Percentiles rank a stretch among this genome's conserved stretches.
Conservation (phyloP, 2,113 vertebrate species). For the Paraplagusia blochii region DNA sequence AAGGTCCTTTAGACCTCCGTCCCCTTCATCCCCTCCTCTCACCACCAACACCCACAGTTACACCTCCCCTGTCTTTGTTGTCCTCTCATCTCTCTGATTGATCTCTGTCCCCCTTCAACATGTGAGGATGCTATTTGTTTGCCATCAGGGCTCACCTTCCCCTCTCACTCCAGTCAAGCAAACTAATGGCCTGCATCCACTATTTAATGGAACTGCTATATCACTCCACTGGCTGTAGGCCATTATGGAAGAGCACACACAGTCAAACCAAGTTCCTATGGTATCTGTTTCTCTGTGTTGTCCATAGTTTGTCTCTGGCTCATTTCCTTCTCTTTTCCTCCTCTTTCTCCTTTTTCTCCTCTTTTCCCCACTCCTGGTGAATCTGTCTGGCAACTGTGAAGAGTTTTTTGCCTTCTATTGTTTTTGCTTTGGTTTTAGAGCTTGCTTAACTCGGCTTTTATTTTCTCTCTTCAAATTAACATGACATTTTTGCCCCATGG, state of each 20-base stretch:
- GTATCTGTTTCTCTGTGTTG: constrained; percentile 44
- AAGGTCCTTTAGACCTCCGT: constrained; percentile 38
- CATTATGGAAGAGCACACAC: constrained; percentile 56
- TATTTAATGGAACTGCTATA: constrained; percentile 68
- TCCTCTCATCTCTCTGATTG: constrained; percentile 58
- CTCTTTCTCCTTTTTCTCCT: too few relatives aligned
- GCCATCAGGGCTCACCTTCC: constrained; percentile 49
- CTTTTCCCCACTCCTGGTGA: not conserved
- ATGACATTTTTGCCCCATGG: not conserved
- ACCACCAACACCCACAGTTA: not conserved
- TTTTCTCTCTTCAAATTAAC: not conserved
- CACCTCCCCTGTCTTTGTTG: constrained; percentile 26
- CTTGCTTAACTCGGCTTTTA: constrained; percentile 12
- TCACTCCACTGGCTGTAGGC: constrained; percentile 49
- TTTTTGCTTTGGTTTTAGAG: not conserved
- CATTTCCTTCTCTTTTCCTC: constrained; percentile 14
- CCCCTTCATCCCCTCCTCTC: constrained; percentile 12
- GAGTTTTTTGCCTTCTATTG: not conserved
- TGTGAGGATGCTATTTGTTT: constrained; percentile 62
- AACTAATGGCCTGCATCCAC: constrained; percentile 67
- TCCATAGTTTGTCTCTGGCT: constrained; percentile 7
- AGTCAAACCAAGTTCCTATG: constrained; percentile 41
- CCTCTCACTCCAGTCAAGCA: constrained; percentile 51
- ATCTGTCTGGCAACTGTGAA: not conserved
- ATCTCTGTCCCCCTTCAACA: constrained; percentile 50